A percentile compares a stretch with the other conserved stretches of the same genome.
phyloP scores from a whole-genome alignment of 2,113 vertebrate species.

The Calypte anna region DNA sequence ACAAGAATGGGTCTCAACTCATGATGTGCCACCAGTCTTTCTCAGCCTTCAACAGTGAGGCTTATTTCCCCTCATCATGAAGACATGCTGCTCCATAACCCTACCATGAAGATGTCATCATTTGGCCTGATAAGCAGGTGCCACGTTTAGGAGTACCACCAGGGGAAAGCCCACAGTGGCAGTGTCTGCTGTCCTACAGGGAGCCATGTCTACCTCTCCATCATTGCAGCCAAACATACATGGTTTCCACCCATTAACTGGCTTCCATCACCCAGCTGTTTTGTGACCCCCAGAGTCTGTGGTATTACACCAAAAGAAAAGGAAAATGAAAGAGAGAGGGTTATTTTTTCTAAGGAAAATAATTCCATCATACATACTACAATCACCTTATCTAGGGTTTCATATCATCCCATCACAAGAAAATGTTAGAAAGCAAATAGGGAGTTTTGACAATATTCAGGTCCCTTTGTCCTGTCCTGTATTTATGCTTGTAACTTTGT shows the following conservation, averaged over 20 bases:
- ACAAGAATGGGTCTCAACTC: neutral
- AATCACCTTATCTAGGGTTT: neutral
- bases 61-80: neutral
- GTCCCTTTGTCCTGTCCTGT: neutral
- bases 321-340: neutral
- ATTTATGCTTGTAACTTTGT: neutral
- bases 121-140: neutral
- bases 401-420: neutral
- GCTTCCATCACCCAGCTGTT: neutral
- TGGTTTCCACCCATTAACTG: neutral
- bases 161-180: fast-evolving
- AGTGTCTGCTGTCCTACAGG: neutral
- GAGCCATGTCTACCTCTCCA: neutral
- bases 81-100: neutral
- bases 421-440: neutral
- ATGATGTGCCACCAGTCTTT: neutral
- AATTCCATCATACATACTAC: neutral
- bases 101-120: neutral
- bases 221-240: neutral
- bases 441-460: neutral
- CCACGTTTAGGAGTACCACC: neutral
- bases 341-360: neutral
- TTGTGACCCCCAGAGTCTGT: neutral
- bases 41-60: neutral
- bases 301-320: neutral